phyloP scores from a whole-genome alignment of 2,888 invertebrate genomes.

The Kryphioiulus occultus region DNA sequence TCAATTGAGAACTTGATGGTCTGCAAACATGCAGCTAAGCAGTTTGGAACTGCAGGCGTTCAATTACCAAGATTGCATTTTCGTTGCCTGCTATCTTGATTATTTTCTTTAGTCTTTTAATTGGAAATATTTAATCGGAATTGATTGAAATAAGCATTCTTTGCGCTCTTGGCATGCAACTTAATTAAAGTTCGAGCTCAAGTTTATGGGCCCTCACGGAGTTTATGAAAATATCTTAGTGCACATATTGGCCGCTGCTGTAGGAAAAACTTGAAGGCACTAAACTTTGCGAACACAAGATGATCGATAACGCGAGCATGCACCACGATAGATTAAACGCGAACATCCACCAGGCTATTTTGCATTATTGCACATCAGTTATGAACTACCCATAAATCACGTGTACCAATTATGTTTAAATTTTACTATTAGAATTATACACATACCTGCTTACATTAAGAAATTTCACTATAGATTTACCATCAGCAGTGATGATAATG shows the following conservation, averaged over 20 bases:
- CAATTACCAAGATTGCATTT: not conserved
- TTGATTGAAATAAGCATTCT: slow-evolving; percentile 11
- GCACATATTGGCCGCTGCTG: not conserved
- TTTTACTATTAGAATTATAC: too few species aligned
- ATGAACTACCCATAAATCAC: too few species aligned
- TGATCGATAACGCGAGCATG: not conserved
- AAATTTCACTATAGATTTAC: too few species aligned
- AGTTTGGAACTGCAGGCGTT: too few species aligned
- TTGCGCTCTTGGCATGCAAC: not conserved
- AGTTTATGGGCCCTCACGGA: not conserved
- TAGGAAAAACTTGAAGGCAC: slow-evolving; percentile 8
- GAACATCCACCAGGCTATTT: not conserved
- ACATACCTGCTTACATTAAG: too few species aligned
- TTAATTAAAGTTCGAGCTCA: not conserved
- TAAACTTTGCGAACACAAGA: not conserved
- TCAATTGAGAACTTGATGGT: too few species aligned
- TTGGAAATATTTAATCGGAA: not conserved
- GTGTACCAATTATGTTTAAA: too few species aligned
- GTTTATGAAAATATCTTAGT: not conserved
- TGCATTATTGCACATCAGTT: too few species aligned
- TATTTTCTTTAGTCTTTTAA: not conserved
- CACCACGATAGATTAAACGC: not conserved
- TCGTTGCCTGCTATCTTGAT: not conserved
- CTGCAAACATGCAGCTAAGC: too few species aligned
- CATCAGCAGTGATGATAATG: too few species aligned